A percentile compares a stretch with the other conserved stretches of the same genome.
phyloP scores from a whole-genome alignment of 2,113 vertebrate species.

The Bos javanicus region DNA sequence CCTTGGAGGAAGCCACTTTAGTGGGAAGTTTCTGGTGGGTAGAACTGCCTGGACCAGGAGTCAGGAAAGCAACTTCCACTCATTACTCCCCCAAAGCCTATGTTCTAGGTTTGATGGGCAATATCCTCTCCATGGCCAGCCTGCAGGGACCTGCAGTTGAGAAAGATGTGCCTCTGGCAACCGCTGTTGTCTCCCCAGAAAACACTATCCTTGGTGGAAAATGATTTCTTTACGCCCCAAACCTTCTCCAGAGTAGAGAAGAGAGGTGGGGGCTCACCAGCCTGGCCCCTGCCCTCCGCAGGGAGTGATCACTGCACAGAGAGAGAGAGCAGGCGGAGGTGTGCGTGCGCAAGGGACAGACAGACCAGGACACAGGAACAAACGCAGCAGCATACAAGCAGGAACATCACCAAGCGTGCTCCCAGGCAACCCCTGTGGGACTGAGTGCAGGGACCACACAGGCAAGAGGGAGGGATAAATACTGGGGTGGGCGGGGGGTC shows the following conservation, averaged over 20 bases:
- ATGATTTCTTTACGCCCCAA: neutral
- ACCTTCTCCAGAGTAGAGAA: neutral
- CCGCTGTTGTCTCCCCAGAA: neutral
- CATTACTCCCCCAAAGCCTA: rapidly evolving
- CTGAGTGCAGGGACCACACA: neutral
- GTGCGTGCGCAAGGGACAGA: neutral
- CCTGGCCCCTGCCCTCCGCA: neutral
- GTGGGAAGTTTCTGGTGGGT: neutral
- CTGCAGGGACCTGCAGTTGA: neutral
- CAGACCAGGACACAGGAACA: neutral
- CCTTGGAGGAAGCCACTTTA: neutral
- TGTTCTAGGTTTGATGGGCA: neutral
- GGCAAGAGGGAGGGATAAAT: neutral
- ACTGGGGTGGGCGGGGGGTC: neutral
- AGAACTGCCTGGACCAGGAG: neutral
- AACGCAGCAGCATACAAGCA: neutral
- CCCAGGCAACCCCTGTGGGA: neutral
- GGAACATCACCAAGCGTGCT: neutral
- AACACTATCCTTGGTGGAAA: neutral
- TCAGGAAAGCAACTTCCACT: neutral
- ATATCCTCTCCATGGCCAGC: neutral
- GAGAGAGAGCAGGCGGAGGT: neutral
- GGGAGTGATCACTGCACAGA: neutral
- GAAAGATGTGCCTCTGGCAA: neutral
- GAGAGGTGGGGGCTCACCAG: neutral